These are phyloP conservation scores for Gymnodraco acuticeps DNA, from an alignment of 2,797 vertebrate genomes.

Conservation along the genomic window DNA sequence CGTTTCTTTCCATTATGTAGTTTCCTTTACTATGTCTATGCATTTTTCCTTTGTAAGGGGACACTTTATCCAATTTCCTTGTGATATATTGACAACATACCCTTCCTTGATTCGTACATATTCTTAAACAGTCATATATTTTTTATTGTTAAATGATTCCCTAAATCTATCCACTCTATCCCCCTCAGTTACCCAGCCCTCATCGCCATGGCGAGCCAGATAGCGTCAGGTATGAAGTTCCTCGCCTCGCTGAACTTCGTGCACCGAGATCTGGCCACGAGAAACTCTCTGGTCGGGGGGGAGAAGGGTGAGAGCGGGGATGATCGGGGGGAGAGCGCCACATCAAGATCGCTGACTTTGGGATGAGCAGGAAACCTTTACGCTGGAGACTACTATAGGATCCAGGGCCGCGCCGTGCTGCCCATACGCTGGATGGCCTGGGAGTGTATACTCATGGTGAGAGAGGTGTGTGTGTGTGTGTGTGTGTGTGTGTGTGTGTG, in stretches of 20 bases:
- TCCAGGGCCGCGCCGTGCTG: constrained; percentile 93
- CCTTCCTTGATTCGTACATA: no score
- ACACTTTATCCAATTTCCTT: no score
- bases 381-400: constrained; percentile 92
- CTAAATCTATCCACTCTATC: neutral
- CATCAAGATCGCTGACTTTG: constrained; percentile 96
- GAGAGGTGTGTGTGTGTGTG: constrained; percentile 30
- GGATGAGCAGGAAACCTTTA: constrained; percentile 96
- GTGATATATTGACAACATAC: no score
- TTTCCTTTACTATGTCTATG: no score
- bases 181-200: constrained; percentile 88
- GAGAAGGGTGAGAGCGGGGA: constrained; percentile 87
- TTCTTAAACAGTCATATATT: neutral
- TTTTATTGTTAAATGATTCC: neutral
- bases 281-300: constrained; percentile 94
- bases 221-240: constrained; percentile 94
- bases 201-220: constrained; percentile 92
- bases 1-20: no score
- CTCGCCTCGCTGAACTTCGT: constrained; percentile 94
- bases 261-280: constrained; percentile 93
- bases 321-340: constrained; percentile 85
- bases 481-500: constrained; percentile 17
- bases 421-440: constrained; percentile 98
- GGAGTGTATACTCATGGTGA: constrained; percentile 97
- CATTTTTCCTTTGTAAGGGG: no score